Evolutionary conservation across 2,888 invertebrate species (phyloP), one percentile per base, ranked within the genome.

Genomic region (Gymnosoma rotundatum): DNA sequence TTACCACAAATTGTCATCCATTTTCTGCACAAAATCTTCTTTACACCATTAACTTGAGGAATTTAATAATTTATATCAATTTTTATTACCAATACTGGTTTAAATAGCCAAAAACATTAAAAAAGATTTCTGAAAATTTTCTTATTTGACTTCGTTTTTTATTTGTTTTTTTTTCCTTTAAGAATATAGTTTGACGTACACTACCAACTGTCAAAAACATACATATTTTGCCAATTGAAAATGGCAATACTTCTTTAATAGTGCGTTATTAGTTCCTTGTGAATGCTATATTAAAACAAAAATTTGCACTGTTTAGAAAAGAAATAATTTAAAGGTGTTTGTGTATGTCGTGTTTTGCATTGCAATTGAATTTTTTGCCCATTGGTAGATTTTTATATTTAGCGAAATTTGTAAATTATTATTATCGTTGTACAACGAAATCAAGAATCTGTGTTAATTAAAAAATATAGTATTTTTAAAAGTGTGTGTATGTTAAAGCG

Each of bases 1-100:
- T 60, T 89, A 91, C 91, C 91, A 91, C 87, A 91, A 89, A 90
- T 91, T 91, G 82, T 91, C 91, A 88, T 91, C 91, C 91, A 91
- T 91, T 86, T 86, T 86, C 61, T 21, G 4, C 1, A 21, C 8
- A 67, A 67, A 42, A 20, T n/a, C 54, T 54, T 3, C 1, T 25
- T 64, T n/a, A 21, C n/a, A 60, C 21, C 48, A 76, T 50, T 38
- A 21, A 42, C n/a, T 16, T 20, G 16, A 50, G 56, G 42, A 48
- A 25, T 58, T 64, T 16, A 20, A 25, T 20, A 42, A 42, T 25
- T 54, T 18, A 4, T 3, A 6, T 25, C 10, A 69, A 16, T n/a
- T 25, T 50, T 61, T 60, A 5, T 61, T 20, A 42, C 38, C 8
- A 50, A 60, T 0, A 60, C 20, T 25, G 2, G 0, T 61, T 50